Percentiles rank a stretch among this genome's conserved stretches.
These are phyloP conservation scores for Benthosema pterotum DNA, from an alignment of 2,797 vertebrate species.

Conservation along the genomic window DNA sequence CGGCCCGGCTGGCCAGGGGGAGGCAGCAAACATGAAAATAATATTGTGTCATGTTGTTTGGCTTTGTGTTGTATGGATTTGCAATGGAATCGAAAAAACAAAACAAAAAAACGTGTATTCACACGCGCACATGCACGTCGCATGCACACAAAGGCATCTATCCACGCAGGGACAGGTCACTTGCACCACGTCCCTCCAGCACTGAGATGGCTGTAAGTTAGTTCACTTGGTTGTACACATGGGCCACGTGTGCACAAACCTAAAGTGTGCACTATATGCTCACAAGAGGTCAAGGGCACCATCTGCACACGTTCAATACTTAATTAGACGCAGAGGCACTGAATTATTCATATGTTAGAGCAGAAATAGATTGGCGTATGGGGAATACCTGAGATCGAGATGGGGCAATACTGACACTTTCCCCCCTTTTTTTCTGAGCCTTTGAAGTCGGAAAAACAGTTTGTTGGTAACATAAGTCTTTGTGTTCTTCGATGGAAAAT, in stretches of 20 bases:
- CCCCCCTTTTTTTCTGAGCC: constrained; percentile 14
- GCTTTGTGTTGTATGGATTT: too few species aligned
- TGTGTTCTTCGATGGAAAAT: constrained; percentile 6
- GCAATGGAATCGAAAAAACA: too few species aligned
- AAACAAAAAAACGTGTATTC: too few species aligned
- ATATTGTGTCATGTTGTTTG: too few species aligned
- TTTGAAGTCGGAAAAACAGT: constrained; percentile 24
- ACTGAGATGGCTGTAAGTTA: constrained; percentile 11
- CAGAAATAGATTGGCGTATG: constrained; percentile 64
- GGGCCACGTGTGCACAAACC: constrained; percentile 53
- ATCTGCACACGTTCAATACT: constrained; percentile 82
- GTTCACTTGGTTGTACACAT: constrained; percentile 50
- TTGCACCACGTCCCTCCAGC: constrained; percentile 24
- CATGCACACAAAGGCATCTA: too few species aligned
- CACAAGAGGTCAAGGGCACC: constrained; percentile 73
- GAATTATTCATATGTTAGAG: constrained; percentile 73
- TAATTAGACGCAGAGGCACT: constrained; percentile 77
- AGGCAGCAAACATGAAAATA: too few species aligned
- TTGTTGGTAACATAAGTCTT: constrained; percentile 9
- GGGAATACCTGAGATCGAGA: constrained; percentile 63
- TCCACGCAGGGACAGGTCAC: too few species aligned
- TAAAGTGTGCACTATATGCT: constrained; percentile 54
- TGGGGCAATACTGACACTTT: constrained; percentile 37
- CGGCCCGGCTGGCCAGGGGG: too few species aligned
- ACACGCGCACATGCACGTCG: too few species aligned